Base-by-base conservation (phyloP, 1,140 invertebrate species). In the Saccostrea glomerata region DNA sequence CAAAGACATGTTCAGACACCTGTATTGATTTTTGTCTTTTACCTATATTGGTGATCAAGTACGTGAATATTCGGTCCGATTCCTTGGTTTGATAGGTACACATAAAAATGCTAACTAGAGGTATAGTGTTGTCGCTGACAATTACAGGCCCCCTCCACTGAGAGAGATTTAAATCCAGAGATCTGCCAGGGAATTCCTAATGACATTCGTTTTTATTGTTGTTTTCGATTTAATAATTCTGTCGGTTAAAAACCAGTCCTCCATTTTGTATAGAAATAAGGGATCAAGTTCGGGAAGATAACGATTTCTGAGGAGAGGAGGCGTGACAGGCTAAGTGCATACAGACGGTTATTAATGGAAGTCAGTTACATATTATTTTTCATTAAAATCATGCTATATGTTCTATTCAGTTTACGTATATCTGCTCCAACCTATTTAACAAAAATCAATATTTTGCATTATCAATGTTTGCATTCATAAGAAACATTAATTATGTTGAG, bases 131-230 rank as follows among this genome's bases (percentile, higher is more conserved):
- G 12, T n/a, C 23, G 23, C 23, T 25, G 70, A 73, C 70, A 73
- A 30, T 73, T 73, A 73, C 70, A 73, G 23, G 30, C 7, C 70
- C 70, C 30, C 70, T 73, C 70, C 70, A 36, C 23, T 9, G 5
- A 63, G 60, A 15, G 70, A 73, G 70, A 73, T 73, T 73, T 73
- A 73, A 73, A 73, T 73, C 9, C 70, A 30, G 70, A 23, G 23
- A 15, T 73, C 23, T 73, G 70, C 70, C 70, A 73, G 30, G 66
- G 70, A 73, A 73, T 73, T 73, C 70, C 25, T 73, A 73, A 73
- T 73, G 70, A 30, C 70, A 36, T 73, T 73, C 70, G 25, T 73
- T 73, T 73, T 73, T 73, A 73, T 73, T 73, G 70, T 73, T 73
- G 70, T 73, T 73, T 73, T 13, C 23, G 70, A 30, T 73, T 73